Evolutionary conservation across 92 coral and sea anemone genomes (phyloP).

Genomic region (Zoanthus sociatus): DNA sequence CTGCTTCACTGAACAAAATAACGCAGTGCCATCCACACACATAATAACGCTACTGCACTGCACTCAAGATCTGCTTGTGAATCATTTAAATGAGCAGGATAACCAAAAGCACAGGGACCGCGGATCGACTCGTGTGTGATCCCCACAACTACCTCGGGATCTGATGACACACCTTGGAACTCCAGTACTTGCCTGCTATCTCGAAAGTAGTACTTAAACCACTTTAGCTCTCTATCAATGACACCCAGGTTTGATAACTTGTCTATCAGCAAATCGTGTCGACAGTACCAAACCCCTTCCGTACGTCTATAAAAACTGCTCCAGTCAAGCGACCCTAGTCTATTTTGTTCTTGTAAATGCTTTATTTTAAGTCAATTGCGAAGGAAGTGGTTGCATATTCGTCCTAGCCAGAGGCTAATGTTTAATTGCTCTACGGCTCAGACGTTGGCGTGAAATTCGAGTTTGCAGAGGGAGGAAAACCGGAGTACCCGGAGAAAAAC

Average conservation of each 20-base stretch:
- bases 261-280: background rate
- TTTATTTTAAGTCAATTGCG: no score
- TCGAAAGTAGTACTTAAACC: slow-evolving; percentile 34
- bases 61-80: background rate
- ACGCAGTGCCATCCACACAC: no score
- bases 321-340: background rate
- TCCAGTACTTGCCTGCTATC: background rate
- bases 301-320: slow-evolving; percentile 37
- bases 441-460: no score
- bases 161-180: background rate
- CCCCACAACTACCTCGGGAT: background rate
- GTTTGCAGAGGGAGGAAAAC: no score
- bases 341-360: background rate
- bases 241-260: slow-evolving; percentile 45
- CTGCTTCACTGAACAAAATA: no score
- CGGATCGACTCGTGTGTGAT: background rate
- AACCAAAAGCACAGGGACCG: background rate
- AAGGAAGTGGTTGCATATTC: no score
- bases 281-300: background rate
- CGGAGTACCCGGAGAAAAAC: no score
- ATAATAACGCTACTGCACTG: background rate
- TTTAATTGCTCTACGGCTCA: no score
- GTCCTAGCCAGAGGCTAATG: no score
- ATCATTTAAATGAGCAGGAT: background rate
- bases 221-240: slow-evolving; percentile 16